Base-by-base conservation (phyloP, 1,140 invertebrate genomes). In the Scylla paramamosain region DNA sequence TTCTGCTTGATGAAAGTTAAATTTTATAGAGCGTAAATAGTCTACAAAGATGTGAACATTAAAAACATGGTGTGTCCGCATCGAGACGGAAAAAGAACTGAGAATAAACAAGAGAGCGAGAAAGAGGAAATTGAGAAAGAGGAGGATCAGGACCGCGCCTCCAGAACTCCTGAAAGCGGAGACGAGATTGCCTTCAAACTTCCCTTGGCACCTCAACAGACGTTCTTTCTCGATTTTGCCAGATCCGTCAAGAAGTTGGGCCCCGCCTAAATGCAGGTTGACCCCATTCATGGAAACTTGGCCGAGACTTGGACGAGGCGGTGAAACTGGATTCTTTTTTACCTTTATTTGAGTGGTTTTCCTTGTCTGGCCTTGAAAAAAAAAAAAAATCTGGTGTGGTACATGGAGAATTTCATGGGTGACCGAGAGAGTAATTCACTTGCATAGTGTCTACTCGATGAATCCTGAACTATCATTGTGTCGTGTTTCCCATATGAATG, bases 281-380 rank as follows among this genome's bases (percentile, higher is more conserved):
- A 77, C 67, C 67, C 67, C 67, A 77, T 77, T 77, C 67, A 77
- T n/a, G 67, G n/a, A 77, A 77, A 77, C 67, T 77, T n/a, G 67
- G 16, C 67, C 0, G 67, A 20, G 67, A 77, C 67, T 77, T 77
- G 39, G 48, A 25, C 25, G 28, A 28, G 31, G 20, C 3, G n/a
- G 28, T 25, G 48, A 0, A 90, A 2, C 45, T 7, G 48, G 1
- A 46, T 46, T 28, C 10, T n/a, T 45, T n/a, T 89, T 46, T 89
- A n/a, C n/a, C 25, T 89, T n/a, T 89, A 6, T 28, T 12, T 12
- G 16, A 59, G 52, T 59, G 46, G 2, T 59, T 59, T 59, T 59
- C 10, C 12, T 59, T 59, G 10, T 59, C 10, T 59, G n/a, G n/a
- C n/a, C n/a, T n/a, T n/a, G n/a, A n/a, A n/a, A n/a, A n/a, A n/a